These are phyloP conservation scores for Callinectes sapidus DNA, from an alignment of 2,888 invertebrate species.

Conservation along the genomic window DNA sequence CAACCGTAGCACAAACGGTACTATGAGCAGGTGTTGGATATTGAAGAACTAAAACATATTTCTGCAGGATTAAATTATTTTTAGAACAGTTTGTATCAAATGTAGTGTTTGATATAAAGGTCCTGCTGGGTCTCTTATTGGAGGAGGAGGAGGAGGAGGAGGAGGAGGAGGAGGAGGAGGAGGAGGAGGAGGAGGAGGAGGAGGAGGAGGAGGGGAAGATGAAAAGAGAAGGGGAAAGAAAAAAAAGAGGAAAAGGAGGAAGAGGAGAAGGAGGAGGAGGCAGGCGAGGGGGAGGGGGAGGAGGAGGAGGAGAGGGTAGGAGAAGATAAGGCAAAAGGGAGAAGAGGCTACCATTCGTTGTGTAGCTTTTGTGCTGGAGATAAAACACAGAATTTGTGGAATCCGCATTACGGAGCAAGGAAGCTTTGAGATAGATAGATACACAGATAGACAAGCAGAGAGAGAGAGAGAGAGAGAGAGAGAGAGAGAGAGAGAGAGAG, in stretches of 20 bases:
- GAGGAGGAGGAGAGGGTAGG: slow-evolving; percentile 4
- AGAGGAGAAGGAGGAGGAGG: neutral
- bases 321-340: neutral
- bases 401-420: slow-evolving; percentile 30
- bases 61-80: neutral
- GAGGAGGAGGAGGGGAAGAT: neutral
- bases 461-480: slow-evolving; percentile 13
- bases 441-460: neutral
- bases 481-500: neutral
- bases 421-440: slow-evolving; percentile 26
- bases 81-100: neutral
- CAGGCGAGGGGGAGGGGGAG: neutral
- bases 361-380: neutral
- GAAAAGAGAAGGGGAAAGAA: neutral
- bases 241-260: neutral
- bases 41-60: neutral
- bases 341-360: slow-evolving; percentile 27
- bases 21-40: neutral
- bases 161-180: neutral
- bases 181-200: slow-evolving; percentile 5
- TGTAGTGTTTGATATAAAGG: neutral
- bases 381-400: slow-evolving; percentile 34
- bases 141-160: neutral
- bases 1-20: neutral
- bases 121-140: neutral